Percentiles rank a stretch among this genome's conserved stretches.
Conservation (phyloP, 2,113 vertebrate species). For the Hippoglossus stenolepis region DNA sequence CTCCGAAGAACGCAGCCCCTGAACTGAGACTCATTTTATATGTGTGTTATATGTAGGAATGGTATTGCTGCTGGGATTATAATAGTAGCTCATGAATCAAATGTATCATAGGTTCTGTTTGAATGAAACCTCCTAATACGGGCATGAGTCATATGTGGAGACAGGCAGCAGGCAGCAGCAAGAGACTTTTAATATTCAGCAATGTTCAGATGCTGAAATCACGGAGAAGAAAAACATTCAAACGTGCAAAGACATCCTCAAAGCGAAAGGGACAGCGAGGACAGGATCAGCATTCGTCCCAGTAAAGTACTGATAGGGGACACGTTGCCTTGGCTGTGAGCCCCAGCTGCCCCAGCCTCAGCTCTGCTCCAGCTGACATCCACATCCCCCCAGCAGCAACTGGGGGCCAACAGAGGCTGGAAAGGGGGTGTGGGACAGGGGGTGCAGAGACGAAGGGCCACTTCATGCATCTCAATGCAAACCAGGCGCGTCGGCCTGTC, state of each 20-base stretch:
- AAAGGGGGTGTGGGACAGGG: not conserved
- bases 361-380: conserved; percentile 13
- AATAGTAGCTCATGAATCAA: no score
- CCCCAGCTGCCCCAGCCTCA: conserved; percentile 7
- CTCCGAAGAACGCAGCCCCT: no score
- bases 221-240: conserved; percentile 9
- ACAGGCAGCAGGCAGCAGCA: no score
- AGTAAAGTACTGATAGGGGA: conserved; percentile 49
- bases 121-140: no score
- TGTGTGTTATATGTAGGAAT: no score
- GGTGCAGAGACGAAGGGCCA: conserved; percentile 25
- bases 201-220: conserved; percentile 22
- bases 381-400: conserved; percentile 9
- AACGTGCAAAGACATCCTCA: conserved; percentile 18
- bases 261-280: conserved; percentile 40
- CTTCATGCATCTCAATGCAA: conserved; percentile 71
- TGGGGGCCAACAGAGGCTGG: conserved; percentile 8
- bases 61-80: no score
- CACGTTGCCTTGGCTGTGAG: conserved; percentile 44
- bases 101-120: no score
- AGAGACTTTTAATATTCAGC: conserved; percentile 14
- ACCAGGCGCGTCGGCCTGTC: conserved; percentile 66
- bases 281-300: conserved; percentile 41
- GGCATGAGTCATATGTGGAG: no score
- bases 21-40: no score